Base-by-base conservation (phyloP, 2,113 vertebrate genomes). In the Rhinolophus ferrumequinum region DNA sequence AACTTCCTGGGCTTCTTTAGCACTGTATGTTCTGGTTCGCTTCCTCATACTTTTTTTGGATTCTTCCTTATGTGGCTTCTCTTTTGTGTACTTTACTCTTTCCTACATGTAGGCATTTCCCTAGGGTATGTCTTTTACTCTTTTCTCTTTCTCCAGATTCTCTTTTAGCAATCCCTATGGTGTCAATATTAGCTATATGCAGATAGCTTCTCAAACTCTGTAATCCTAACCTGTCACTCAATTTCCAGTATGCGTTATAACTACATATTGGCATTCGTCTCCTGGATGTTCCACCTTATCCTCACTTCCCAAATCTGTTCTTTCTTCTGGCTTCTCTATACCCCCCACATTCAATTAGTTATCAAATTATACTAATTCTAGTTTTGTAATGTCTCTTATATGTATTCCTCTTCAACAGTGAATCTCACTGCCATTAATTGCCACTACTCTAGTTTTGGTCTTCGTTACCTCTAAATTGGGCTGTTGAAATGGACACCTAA, bases 21-120 rank as follows among this genome's bases (percentile, higher is more conserved):
- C 38, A 93, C n/a, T 83, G 13, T 67, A 41, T 90, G 91, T 95
- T 91, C 56, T 88, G 9, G 35, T 81, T 93, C 82, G 91, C 28
- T 70, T 67, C 73, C 50, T 60, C 69, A 62, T 70, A 28, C 28
- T 52, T 72, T 75, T 93, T 95, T 85, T 77, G 21, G 50, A 41
- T 84, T 86, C 22, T 92, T 96, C 44, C 38, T 58, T 35, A 77
- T 72, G 13, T 70, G 56, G 38, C 67, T 88, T 52, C 12, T 54
- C 16, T 69, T 75, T 79, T 76, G 6, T 85, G 92, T 92, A 62
- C 44, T 82, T 70, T 5, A 58, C 35, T 94, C 35, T 81, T 82
- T 90, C 14, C 38, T 93, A 50, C 89, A 28, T 60, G 16, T 70
- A 69, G 72, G 33, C 41, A 58, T 75, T 88, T 92, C 56, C 35